Base-by-base conservation (phyloP, 2,113 vertebrate species). In the Chauna torquata region DNA sequence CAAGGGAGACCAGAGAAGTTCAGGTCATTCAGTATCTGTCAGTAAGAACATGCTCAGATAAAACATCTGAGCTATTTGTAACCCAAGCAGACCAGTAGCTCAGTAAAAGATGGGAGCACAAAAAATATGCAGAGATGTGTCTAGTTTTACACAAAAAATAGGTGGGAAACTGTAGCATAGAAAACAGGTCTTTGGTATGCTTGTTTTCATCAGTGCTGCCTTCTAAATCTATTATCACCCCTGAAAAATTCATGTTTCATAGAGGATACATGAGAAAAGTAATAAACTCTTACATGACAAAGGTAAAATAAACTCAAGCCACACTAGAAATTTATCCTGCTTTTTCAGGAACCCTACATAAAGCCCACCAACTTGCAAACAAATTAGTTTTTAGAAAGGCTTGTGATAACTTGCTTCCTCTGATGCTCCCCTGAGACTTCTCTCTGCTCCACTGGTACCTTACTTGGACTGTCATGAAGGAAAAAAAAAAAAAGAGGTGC, bases 181-280 rank as follows among this genome's bases (percentile, higher is more conserved):
- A 76, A 59, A 79, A 72, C 8, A 87, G 34, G 11, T 47, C 4
- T 50, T 82, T 0, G 2, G 7, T 24, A 17, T 34, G 6, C 10
- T 68, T 71, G 3, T 68, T 90, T 84, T 81, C 9, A 4, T 52
- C 49, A 75, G 7, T 12, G 4, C 20, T 58, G 34, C 24, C 16
- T 62, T 88, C 36, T 49, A 81, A 83, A 86, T 42, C 30, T 72
- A 32, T 28, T 58, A 25, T 8, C 4, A 74, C 0, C 20, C 19
- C 55, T 71, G 38, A 88, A 86, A 94, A 88, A 77, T 15, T 7
- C 8, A 42, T 65, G 3, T 25, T 92, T 91, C 45, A 50, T 59
- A 8, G 30, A 93, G 2, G 7, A 34, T 25, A 52, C 6, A 34
- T 0, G 0, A 55, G 27, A 65, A 42, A 57, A 88, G 8, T 28